Conservation (phyloP, 2,888 invertebrate species). For the Peribatodes rhomboidaria region DNA sequence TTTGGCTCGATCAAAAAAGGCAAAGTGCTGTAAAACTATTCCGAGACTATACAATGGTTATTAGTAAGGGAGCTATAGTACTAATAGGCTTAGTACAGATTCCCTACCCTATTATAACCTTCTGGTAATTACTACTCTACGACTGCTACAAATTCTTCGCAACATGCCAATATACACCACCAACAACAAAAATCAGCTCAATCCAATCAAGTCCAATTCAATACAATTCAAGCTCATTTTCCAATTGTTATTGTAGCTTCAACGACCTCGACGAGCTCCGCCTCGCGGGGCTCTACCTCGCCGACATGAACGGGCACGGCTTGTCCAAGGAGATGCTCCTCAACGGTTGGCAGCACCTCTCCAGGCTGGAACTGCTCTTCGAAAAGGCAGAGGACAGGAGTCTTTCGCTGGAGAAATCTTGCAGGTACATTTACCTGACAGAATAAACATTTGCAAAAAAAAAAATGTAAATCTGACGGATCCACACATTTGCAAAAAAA, state of each 20-base stretch:
- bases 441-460: not conserved
- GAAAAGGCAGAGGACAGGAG: slow-evolving; percentile 94
- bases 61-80: no score
- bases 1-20: no score
- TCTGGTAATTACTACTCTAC: no score
- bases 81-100: no score
- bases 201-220: no score
- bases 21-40: no score
- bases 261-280: slow-evolving; percentile 94
- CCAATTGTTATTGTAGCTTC: slow-evolving; percentile 86
- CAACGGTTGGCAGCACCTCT: slow-evolving; percentile 94
- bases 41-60: no score
- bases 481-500: no score
- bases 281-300: slow-evolving; percentile 92
- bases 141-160: no score
- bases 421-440: slow-evolving; percentile 71
- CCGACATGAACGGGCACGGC: slow-evolving; percentile 95
- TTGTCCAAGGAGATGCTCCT: slow-evolving; percentile 93
- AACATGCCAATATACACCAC: not conserved
- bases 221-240: not conserved
- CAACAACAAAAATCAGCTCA: no score
- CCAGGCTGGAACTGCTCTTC: slow-evolving; percentile 92
- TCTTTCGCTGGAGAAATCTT: slow-evolving; percentile 91
- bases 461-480: no score
- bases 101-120: no score